These are phyloP conservation scores for Sebastes cheni DNA, from an alignment of 2,797 vertebrate genomes.

Conservation along the genomic window DNA sequence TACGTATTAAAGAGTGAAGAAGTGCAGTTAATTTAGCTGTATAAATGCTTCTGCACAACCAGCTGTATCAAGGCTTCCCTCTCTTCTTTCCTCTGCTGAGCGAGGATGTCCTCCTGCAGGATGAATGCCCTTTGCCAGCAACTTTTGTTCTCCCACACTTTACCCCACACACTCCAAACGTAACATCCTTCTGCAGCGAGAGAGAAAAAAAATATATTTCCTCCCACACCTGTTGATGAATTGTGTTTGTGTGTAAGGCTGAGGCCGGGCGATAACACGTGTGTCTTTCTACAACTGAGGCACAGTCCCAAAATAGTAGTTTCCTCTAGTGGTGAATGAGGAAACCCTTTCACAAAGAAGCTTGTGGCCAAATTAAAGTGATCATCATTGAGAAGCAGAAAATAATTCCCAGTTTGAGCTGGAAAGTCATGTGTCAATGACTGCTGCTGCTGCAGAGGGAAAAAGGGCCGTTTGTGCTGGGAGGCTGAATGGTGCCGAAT, in stretches of 20 bases:
- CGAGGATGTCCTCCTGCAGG: constrained; percentile 60
- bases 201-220: constrained; percentile 30
- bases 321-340: constrained; percentile 61
- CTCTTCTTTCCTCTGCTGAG: constrained; percentile 50
- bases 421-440: constrained; percentile 62
- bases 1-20: constrained; percentile 21
- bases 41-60: constrained; percentile 46
- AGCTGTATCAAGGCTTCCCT: constrained; percentile 50
- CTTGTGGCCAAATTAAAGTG: constrained; percentile 59
- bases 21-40: constrained; percentile 40
- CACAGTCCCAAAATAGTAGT: constrained; percentile 47
- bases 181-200: constrained; percentile 60
- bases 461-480: constrained; percentile 47
- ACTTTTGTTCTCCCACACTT: constrained; percentile 74
- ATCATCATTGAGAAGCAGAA: constrained; percentile 57
- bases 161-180: constrained; percentile 64
- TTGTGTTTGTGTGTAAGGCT: constrained; percentile 59
- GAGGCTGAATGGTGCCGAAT: constrained; percentile 31
- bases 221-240: constrained; percentile 79
- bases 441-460: constrained; percentile 10
- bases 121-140: constrained; percentile 65
- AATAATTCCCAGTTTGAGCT: constrained; percentile 52
- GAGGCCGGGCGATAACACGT: constrained; percentile 43
- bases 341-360: constrained; percentile 52
- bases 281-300: constrained; percentile 52